Conservation (phyloP, 1,140 invertebrate genomes). For the Scaptomyza graminum region DNA sequence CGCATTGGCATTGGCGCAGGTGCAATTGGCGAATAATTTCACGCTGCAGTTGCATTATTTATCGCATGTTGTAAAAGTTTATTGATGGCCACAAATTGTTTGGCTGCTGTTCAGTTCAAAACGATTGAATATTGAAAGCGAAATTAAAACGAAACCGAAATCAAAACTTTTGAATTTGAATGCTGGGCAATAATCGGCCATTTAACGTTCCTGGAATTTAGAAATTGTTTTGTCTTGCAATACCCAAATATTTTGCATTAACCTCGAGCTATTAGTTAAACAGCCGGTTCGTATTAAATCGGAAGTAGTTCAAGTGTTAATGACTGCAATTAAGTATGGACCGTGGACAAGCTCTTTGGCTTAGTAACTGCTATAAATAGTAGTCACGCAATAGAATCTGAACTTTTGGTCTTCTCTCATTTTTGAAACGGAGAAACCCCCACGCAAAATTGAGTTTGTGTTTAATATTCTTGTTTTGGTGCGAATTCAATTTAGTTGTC, state of each 20-base stretch:
- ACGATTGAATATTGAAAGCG: constrained; percentile 24
- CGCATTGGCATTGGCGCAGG: constrained; percentile 67
- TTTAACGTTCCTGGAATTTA: constrained; percentile 21
- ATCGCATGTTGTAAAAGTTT: constrained; percentile 55
- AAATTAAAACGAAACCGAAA: constrained; percentile 7
- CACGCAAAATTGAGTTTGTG: constrained; percentile 19
- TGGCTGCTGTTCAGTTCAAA: background rate
- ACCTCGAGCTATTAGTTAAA: constrained; percentile 25
- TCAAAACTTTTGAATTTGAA: constrained; percentile 8
- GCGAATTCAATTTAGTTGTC: constrained; percentile 22
- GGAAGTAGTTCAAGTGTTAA: constrained; percentile 65
- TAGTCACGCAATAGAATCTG: background rate
- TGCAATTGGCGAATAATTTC: constrained; percentile 76
- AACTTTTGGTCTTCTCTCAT: no score
- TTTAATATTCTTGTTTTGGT: background rate
- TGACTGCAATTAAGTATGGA: constrained; percentile 34
- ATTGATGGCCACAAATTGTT: constrained; percentile 39
- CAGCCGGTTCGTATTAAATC: constrained; percentile 35
- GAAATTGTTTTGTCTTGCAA: constrained; percentile 4
- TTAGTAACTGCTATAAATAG: constrained; percentile 37
- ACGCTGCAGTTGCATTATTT: constrained; percentile 56
- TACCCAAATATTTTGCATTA: constrained; percentile 20
- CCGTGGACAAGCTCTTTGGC: constrained; percentile 17
- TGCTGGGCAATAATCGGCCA: constrained; percentile 17
- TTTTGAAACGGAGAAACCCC: constrained; percentile 7